Evolutionary conservation across 2,888 invertebrate species (phyloP), one percentile per base, ranked within the genome.

Genomic region (Timema podura): DNA sequence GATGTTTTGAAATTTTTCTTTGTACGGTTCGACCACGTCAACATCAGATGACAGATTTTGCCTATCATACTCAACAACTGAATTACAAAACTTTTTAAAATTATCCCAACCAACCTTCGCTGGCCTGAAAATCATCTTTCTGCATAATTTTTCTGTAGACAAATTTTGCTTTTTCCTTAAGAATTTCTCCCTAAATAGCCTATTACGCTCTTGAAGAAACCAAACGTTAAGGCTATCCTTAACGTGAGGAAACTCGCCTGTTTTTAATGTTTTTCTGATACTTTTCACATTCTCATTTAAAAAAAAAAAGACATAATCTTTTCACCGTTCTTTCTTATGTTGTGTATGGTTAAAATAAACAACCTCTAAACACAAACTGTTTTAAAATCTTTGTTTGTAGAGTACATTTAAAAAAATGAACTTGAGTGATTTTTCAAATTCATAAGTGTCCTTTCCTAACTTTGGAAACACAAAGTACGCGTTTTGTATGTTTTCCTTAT

Each of bases 21-120:
- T 72, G 67, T 51, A 70, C 11, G 61, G 64, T 48, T 69, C 54
- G 45, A 59, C 69, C 0, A 30, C 54, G 16, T 64, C 61, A 51
- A 49, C 49, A 67, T 72, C 65, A 64, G 57, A 64, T 48, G 71
- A 72, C 48, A 66, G 57, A 45, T 65, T 69, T 72, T 49, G 44
- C 71, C 69, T 16, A n/a, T 45, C 13, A 72, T 51, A 49, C 59
- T 61, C 46, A 68, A 49, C 59, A 57, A 15, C n/a, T 5, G 0
- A 13, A 65, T 46, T 48, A 13, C 16, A 0, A 65, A 65, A 65
- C 16, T 6, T 65, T 15, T 65, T 48, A 7, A 15, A 48, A 48
- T 48, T 47, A 6, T 15, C 16, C 8, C 48, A 65, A 65, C 0
- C 10, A 11, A 48, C 65, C 15, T 48, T 65, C 16, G 11, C 48